Evolutionary conservation across 2,888 invertebrate genomes (phyloP), one percentile per base, ranked within the genome.

Genomic region (Allophyes oxyacanthae): DNA sequence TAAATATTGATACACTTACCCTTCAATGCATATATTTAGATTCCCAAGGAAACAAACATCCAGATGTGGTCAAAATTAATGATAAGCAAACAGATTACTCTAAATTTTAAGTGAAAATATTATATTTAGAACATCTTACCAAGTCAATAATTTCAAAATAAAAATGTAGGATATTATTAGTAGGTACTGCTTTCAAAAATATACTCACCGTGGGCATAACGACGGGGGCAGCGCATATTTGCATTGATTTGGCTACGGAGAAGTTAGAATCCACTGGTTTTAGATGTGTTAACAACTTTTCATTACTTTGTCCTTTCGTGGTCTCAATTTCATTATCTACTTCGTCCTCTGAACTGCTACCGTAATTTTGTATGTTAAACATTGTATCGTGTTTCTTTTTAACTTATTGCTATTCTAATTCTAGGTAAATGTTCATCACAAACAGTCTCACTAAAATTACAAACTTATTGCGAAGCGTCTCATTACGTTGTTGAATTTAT

Each of bases 151-250:
- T n/a, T n/a, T n/a, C n/a, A n/a, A n/a, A n/a, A n/a, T n/a, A n/a
- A n/a, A n/a, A n/a, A n/a, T n/a, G n/a, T n/a, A n/a, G n/a, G n/a
- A n/a, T n/a, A n/a, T n/a, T n/a, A n/a, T n/a, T n/a, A n/a, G n/a
- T 6, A 7, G 1, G 13, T n/a, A 13, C 34, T 14, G 7, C 13
- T 7, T 34, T 14, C 0, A 1, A 14, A 34, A 6, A 14, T 0
- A n/a, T 57, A 81, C 84, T 94, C 94, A 96, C 97, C 68, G 96
- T 96, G 0, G 98, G 97, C 70, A 97, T 95, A 3, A 98, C 98
- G 38, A 96, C 94, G 0, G 98, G 98, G 0, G 98, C 97, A 26
- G 98, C 96, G 86, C 97, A 97, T 64, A 98, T 94, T 79, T 96
- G 95, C 78, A 97, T 86, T 11, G 93, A 92, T 72, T 95, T 96